Base-by-base conservation (phyloP, 2,888 invertebrate species). In the Cephus runcator region DNA sequence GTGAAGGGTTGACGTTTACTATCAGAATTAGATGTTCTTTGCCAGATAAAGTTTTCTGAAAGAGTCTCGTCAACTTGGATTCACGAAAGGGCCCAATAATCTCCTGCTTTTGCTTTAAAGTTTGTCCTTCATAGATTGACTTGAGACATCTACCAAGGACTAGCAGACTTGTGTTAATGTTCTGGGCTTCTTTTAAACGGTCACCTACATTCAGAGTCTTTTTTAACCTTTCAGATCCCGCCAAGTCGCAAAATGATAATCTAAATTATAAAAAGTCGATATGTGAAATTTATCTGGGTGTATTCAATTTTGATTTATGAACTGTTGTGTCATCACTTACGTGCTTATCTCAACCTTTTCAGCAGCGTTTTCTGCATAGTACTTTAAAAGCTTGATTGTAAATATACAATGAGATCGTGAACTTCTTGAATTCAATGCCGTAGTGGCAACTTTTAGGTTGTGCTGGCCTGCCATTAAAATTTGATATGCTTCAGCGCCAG, bases 331-430 rank as follows among this genome's bases (percentile, higher is more conserved):
- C 40, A 40, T 40, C 83, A 86, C 89, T 78, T 79, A 89, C 88
- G 87, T 89, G 87, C 90, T 91, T 0, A 92, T 87, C 81, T 75
- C 83, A 69, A 90, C 87, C 23, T 88, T 80, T 82, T 92, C 73
- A 75, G 91, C 80, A 12, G 78, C 73, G 77, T 87, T 85, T 81
- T 89, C 85, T 73, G 73, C 69, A 79, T 90, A 92, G 77, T 94
- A 93, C 77, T 96, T 94, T 0, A 97, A 93, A 87, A 98, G 93
- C 80, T 96, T 95, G 75, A 98, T 95, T 1, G 95, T 96, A 89
- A 98, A 98, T 79, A 98, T 95, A 84, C 97, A 97, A 91, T 99
- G 98, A 0, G 98, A 98, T 33, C 98, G 93, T 73, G 98, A 98
- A 0, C 98, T 98, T 84, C 95, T 95, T 0, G 95, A 93, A 90